Percentiles rank a stretch among this genome's conserved stretches.
Conservation (phyloP, 1,140 invertebrate species). For the Nymphalis io region DNA sequence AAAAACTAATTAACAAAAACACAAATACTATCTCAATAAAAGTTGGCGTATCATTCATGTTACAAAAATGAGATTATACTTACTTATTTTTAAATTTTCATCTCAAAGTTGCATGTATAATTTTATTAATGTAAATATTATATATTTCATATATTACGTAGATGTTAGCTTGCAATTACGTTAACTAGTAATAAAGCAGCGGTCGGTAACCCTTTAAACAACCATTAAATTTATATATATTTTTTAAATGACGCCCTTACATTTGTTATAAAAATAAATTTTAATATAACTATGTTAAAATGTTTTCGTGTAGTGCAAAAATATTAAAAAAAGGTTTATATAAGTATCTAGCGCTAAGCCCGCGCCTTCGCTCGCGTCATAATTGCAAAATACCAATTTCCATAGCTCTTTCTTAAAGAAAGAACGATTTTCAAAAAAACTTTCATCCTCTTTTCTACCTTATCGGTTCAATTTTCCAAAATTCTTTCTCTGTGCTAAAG, state of each 20-base stretch:
- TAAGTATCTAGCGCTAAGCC: no score
- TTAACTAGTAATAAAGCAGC: neutral
- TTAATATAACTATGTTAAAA: neutral
- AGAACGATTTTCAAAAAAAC: no score
- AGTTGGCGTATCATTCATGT: neutral
- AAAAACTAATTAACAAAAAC: neutral
- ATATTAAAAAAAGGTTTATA: no score
- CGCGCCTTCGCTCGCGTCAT: no score
- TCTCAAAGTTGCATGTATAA: neutral
- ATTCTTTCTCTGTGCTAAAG: no score
- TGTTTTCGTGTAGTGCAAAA: neutral
- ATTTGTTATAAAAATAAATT: no score
- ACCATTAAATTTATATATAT: neutral
- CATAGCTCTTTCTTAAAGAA: no score
- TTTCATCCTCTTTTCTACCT: no score
- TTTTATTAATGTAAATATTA: slow-evolving; percentile 1
- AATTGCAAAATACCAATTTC: no score
- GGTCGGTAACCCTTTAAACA: neutral
- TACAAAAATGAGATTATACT: neutral
- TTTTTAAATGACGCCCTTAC: neutral
- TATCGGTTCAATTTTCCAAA: no score
- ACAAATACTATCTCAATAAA: neutral
- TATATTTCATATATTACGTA: neutral
- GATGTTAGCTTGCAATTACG: neutral
- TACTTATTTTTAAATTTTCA: neutral